Evolutionary conservation across 2,113 vertebrate species (phyloP).

Genomic region (Halichoeres trimaculatus): DNA sequence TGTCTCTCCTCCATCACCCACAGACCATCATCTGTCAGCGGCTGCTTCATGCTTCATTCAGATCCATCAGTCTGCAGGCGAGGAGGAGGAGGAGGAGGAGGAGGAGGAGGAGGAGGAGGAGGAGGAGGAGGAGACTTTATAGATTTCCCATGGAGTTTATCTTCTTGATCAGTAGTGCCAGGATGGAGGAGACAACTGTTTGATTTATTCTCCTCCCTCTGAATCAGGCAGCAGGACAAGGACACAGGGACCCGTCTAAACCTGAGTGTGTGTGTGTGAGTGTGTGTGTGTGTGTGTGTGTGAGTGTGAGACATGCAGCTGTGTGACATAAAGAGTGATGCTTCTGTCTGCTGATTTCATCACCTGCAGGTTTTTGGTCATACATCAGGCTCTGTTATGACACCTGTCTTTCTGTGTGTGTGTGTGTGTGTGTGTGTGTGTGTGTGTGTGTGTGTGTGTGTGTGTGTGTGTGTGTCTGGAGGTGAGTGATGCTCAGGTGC

Average conservation of each 20-base stretch:
- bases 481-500: conserved; percentile 39
- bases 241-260: conserved; percentile 68
- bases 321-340: conserved; percentile 48
- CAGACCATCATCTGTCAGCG: too few species aligned
- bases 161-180: conserved; percentile 61
- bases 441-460: too few species aligned
- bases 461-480: conserved; percentile 13
- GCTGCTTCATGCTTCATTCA: conserved; percentile 34
- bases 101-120: too few species aligned
- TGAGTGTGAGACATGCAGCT: conserved; percentile 5
- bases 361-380: conserved; percentile 25
- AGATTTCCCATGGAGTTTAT: conserved; percentile 73
- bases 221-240: conserved; percentile 58
- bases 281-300: conserved; percentile 12
- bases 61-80: too few species aligned
- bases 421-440: too few species aligned
- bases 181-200: conserved; percentile 45
- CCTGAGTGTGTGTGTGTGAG: conserved; percentile 7
- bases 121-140: conserved; percentile 56
- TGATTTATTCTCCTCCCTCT: conserved; percentile 71
- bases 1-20: too few species aligned
- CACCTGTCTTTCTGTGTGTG: conserved; percentile 58
- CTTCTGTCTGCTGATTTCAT: too few species aligned
- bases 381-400: conserved; percentile 56
- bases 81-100: too few species aligned